Conservation (phyloP, 2,797 vertebrate genomes). For the Xyrichtys novacula region DNA sequence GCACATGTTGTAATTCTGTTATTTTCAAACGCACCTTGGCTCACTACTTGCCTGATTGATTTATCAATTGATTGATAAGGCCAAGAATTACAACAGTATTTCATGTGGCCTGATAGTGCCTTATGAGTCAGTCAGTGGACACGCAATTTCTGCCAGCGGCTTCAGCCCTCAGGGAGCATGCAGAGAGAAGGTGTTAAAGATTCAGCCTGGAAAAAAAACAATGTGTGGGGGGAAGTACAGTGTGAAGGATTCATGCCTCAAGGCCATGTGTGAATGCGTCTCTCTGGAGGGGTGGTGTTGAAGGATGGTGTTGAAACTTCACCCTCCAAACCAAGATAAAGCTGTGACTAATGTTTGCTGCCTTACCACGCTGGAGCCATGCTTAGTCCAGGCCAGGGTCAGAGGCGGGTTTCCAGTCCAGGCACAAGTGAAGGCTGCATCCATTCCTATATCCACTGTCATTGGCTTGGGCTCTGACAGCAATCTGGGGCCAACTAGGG, state of each 20-base stretch:
- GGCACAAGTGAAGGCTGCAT: slow-evolving; percentile 90
- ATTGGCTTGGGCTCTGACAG: slow-evolving; percentile 88
- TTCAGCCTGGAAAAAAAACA: slow-evolving; percentile 53
- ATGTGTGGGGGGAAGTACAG: slow-evolving; percentile 46
- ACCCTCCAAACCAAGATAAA: slow-evolving; percentile 42
- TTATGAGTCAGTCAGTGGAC: slow-evolving; percentile 69
- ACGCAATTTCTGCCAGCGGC: slow-evolving; percentile 76
- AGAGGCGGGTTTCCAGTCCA: slow-evolving; percentile 94
- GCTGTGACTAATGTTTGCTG: slow-evolving; percentile 38
- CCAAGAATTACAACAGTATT: slow-evolving; percentile 52
- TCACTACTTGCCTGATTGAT: slow-evolving; percentile 36
- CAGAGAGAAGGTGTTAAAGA: slow-evolving; percentile 67
- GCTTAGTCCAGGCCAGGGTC: slow-evolving; percentile 93
- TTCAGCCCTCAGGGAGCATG: slow-evolving; percentile 66
- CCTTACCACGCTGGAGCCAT: slow-evolving; percentile 87
- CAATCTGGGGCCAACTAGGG: slow-evolving; percentile 89
- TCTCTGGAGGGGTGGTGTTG: slow-evolving; percentile 58
- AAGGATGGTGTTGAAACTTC: slow-evolving; percentile 57
- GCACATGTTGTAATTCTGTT: slow-evolving; percentile 22
- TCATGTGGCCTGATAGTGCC: slow-evolving; percentile 49
- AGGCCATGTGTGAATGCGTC: slow-evolving; percentile 67
- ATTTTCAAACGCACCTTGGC: slow-evolving; percentile 9
- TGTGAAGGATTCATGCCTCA: slow-evolving; percentile 76
- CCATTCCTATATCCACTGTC: slow-evolving; percentile 89
- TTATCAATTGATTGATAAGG: slow-evolving; percentile 55